A percentile compares a stretch with the other conserved stretches of the same genome.
Evolutionary conservation across 1,140 invertebrate genomes (phyloP).

Genomic region (Plectus sambesii): DNA sequence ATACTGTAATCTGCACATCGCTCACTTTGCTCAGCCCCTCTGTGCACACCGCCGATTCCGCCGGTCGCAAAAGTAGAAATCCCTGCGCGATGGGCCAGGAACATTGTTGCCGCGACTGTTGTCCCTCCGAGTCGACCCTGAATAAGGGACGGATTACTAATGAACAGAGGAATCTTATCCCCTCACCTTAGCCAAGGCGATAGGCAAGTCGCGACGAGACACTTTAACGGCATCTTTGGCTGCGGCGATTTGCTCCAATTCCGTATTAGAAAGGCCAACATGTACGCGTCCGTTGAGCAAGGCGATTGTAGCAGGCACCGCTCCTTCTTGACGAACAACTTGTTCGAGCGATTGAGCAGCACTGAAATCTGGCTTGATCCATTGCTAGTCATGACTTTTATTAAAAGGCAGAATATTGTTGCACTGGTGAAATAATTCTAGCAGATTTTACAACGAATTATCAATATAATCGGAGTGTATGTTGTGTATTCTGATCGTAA

Average conservation of each 20-base stretch:
- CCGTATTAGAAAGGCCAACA: constrained; percentile 55
- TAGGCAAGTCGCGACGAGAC: constrained; percentile 73
- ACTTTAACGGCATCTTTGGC: constrained; percentile 57
- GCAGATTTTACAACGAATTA: too few relatives aligned
- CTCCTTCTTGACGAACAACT: constrained; percentile 61
- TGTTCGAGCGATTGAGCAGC: constrained; percentile 71
- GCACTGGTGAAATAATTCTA: too few relatives aligned
- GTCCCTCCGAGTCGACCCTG: constrained; percentile 71
- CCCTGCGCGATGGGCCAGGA: constrained; percentile 63
- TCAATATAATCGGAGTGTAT: too few relatives aligned
- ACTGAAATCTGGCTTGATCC: constrained; percentile 44
- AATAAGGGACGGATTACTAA: constrained; percentile 18
- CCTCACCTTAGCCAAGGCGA: constrained; percentile 57
- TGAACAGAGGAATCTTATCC: not conserved
- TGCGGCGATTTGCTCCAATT: constrained; percentile 51
- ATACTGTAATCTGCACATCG: not conserved
- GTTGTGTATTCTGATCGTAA: too few relatives aligned
- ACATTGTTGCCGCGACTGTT: constrained; percentile 85
- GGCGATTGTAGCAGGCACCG: constrained; percentile 83
- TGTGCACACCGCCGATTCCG: constrained; percentile 83
- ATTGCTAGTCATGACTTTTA: too few relatives aligned
- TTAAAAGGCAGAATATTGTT: too few relatives aligned
- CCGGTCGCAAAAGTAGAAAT: constrained; percentile 89
- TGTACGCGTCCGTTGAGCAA: constrained; percentile 70
- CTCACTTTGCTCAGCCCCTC: constrained; percentile 61